Conservation (phyloP, 2,888 invertebrate genomes). For the Eupithecia abbreviata region DNA sequence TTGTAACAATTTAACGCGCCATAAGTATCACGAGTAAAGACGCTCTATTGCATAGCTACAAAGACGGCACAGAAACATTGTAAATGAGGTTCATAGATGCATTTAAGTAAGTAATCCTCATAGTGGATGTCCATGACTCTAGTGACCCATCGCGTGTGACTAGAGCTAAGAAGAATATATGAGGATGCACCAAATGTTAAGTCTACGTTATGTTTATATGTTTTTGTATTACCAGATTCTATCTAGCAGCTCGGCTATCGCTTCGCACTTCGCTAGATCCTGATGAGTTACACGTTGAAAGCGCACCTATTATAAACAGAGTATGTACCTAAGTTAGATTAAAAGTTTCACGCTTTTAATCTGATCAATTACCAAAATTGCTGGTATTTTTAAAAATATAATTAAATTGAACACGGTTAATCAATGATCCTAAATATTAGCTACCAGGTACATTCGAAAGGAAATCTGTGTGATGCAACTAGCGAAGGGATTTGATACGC, state of each 20-base stretch:
- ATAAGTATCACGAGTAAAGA: neutral
- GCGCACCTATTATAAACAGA: neutral
- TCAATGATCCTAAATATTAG: slow-evolving; percentile 30
- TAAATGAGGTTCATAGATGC: neutral
- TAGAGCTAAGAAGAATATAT: neutral
- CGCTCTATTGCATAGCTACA: neutral
- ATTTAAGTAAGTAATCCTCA: neutral
- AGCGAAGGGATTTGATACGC: slow-evolving; percentile 52
- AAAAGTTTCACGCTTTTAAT: neutral
- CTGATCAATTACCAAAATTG: neutral
- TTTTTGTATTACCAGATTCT: no score
- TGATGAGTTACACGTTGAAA: neutral
- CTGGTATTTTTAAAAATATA: slow-evolving; percentile 10
- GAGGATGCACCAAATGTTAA: no score
- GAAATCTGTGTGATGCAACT: slow-evolving; percentile 53
- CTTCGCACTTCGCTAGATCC: no score
- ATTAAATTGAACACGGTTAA: slow-evolving; percentile 11
- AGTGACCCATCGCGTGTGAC: slow-evolving; percentile 3
- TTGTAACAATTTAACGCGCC: neutral
- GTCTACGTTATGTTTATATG: no score
- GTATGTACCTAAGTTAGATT: neutral
- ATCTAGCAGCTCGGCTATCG: no score
- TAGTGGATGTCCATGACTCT: neutral
- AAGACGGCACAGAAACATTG: neutral
- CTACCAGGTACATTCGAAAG: slow-evolving; percentile 47